A percentile compares a stretch with the other conserved stretches of the same genome.
These are phyloP conservation scores for Pollicipes pollicipes DNA, from an alignment of 1,140 invertebrate genomes.

Conservation along the genomic window DNA sequence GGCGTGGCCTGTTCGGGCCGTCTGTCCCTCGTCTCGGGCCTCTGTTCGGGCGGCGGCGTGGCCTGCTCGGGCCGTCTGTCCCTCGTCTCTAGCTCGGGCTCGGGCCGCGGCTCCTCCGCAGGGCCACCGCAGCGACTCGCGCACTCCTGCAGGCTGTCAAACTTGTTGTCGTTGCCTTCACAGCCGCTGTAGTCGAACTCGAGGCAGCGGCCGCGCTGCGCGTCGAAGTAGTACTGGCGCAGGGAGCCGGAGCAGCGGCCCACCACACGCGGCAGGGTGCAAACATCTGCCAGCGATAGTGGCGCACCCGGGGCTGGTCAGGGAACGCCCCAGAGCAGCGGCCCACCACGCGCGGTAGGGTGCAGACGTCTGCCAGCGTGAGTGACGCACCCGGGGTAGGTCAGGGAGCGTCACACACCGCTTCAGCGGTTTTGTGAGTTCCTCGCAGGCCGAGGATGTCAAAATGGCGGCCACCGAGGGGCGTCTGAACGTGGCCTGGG, in stretches of 20 bases:
- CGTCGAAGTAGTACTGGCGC: constrained; percentile 54
- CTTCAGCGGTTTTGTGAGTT: no score
- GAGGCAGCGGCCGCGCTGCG: constrained; percentile 39
- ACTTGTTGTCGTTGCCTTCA: constrained; percentile 59
- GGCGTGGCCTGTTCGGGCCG: no score
- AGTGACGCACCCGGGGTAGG: no score
- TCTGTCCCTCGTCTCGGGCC: no score
- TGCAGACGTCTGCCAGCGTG: constrained; percentile 40
- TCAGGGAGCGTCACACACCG: no score
- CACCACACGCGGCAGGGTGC: constrained; percentile 46
- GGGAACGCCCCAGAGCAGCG: constrained; percentile 40
- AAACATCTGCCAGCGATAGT: constrained; percentile 35
- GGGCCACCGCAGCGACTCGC: constrained; percentile 31
- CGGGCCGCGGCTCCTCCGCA: constrained; percentile 44
- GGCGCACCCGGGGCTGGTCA: not conserved
- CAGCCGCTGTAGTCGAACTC: constrained; percentile 60
- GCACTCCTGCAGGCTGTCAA: not conserved
- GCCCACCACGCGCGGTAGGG: constrained; percentile 47
- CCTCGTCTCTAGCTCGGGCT: constrained; percentile 49
- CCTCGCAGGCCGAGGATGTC: no score
- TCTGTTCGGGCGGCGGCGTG: no score
- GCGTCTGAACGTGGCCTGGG: no score
- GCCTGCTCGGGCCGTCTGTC: constrained; percentile 50
- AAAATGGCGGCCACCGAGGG: no score
- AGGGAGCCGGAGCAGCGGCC: constrained; percentile 49